phyloP scores from a whole-genome alignment of 1,140 invertebrate genomes.

The Alviniconcha marisindica region DNA sequence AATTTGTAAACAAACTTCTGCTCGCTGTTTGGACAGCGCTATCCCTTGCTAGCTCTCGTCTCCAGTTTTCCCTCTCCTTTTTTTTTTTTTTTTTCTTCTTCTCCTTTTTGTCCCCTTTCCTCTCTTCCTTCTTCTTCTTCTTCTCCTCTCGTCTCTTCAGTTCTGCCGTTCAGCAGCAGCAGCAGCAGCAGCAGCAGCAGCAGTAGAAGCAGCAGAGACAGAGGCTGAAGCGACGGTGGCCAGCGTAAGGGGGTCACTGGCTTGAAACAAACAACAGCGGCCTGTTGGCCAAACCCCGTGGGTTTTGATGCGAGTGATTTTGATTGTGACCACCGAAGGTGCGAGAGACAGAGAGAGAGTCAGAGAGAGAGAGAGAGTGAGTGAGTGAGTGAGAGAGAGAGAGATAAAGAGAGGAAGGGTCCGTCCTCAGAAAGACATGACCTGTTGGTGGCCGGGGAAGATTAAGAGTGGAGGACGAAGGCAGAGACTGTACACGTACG shows the following conservation, averaged over 20 bases:
- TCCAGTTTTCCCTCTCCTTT: too few species aligned
- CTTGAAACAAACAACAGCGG: not conserved
- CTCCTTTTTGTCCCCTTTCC: too few species aligned
- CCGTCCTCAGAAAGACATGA: not conserved
- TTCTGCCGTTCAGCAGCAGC: too few species aligned
- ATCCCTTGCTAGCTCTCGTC: too few species aligned
- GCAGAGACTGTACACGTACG: not conserved
- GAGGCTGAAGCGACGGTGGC: too few species aligned
- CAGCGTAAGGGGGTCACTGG: not conserved
- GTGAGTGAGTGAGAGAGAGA: too few species aligned
- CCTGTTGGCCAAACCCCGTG: not conserved
- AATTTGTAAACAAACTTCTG: slow-evolving; percentile 36
- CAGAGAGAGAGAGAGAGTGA: too few species aligned
- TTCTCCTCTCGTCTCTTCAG: not conserved
- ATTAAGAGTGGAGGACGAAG: not conserved
- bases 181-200: too few species aligned
- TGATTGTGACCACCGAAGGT: not conserved
- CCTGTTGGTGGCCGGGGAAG: not conserved
- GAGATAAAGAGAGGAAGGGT: too few species aligned
- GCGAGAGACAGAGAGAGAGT: not conserved
- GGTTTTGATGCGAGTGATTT: not conserved
- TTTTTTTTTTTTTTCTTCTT: too few species aligned
- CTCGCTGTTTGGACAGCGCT: not conserved
- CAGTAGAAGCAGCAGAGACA: too few species aligned
- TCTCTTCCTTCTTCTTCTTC: too few species aligned